Base-by-base conservation (phyloP, 2,888 invertebrate genomes). In the Syritta pipiens region DNA sequence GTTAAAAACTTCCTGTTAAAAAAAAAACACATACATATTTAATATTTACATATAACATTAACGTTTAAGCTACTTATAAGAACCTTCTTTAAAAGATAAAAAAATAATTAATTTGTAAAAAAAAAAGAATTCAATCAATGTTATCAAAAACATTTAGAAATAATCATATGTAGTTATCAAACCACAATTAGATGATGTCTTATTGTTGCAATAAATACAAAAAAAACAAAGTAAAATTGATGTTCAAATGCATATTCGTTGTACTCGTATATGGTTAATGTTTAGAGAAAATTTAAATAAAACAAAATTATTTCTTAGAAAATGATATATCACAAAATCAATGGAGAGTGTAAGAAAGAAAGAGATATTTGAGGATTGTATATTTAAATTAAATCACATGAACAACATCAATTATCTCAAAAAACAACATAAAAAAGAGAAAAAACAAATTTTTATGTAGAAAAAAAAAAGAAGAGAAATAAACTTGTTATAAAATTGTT, bases 171-270 rank as follows among this genome's bases (percentile, higher is more conserved):
- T 59, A 69, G 69, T 37, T 63, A 69, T 51, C 57, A 63, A 37
- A 17, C 37, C 57, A 40, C 42, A 55, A 42, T 20, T 67, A 67
- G 55, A 51, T 42, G 42, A 57, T 37, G 51, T 69, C 55, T 75
- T 48, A 76, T 24, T 76, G 76, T 71, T 76, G 69, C 76, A 76
- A 71, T 63, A 76, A 44, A 37, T 17, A 37, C 19, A 37, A 37
- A 37, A 3, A 37, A 37, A 37, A 32, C 12, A 12, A 35, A 35
- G 2, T 17, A 17, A 14, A 14, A 6, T n/a, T n/a, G n/a, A n/a
- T n/a, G n/a, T n/a, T n/a, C n/a, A 30, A 42, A n/a, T 22, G 7
- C 12, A 49, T 28, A 49, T 4, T 37, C 40, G 26, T 26, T 49
- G 62, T 62, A n/a, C n/a, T n/a, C 37, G 7, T 17, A 37, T 37